Conservation (phyloP, 2,797 vertebrate species). For the Typhlichthys subterraneus region DNA sequence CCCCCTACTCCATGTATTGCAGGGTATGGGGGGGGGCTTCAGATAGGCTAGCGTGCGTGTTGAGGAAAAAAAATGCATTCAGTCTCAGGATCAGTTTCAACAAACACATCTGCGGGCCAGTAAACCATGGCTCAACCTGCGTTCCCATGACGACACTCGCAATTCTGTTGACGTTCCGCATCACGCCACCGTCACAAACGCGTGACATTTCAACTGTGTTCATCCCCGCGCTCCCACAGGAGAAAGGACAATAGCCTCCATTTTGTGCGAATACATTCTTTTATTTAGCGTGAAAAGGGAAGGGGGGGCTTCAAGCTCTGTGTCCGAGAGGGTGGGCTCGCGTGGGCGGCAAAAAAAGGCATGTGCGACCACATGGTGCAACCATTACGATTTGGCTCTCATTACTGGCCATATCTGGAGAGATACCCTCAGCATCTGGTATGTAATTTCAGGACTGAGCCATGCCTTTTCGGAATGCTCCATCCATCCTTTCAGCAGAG, state of each 20-base stretch:
- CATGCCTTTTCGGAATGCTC: slow-evolving; percentile 52
- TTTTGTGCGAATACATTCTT: neutral
- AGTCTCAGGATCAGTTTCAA: no score
- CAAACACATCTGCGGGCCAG: neutral
- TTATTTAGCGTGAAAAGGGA: slow-evolving; percentile 3
- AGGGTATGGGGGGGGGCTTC: no score
- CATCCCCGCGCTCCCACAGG: neutral
- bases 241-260: slow-evolving; percentile 9
- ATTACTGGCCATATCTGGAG: slow-evolving; percentile 55
- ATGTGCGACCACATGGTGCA: slow-evolving; percentile 6
- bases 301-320: slow-evolving; percentile 1
- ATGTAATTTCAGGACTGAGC: slow-evolving; percentile 72
- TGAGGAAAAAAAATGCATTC: no score
- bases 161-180: slow-evolving; percentile 26
- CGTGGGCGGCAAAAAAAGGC: neutral
- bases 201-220: neutral
- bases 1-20: slow-evolving; percentile 42
- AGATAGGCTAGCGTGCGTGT: no score
- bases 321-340: slow-evolving; percentile 5
- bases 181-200: neutral
- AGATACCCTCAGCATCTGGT: slow-evolving; percentile 63
- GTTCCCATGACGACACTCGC: neutral
- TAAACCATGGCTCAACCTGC: no score
- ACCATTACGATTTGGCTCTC: slow-evolving; percentile 42
- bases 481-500: slow-evolving; percentile 52